These are phyloP conservation scores for Andrena bucephala DNA, from an alignment of 2,888 invertebrate genomes.

Conservation along the genomic window DNA sequence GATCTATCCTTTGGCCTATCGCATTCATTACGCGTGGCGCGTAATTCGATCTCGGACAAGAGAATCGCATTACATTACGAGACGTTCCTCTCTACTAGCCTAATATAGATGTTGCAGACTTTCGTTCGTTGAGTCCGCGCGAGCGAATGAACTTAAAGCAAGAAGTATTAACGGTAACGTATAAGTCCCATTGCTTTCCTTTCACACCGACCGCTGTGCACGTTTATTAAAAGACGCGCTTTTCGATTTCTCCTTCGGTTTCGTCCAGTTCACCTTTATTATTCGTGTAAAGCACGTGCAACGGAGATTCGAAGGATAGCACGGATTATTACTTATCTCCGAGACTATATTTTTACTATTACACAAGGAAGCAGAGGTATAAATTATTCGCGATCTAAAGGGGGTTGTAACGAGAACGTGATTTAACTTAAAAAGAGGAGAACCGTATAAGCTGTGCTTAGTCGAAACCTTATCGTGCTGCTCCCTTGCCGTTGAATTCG, in stretches of 20 bases:
- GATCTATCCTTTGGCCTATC: constrained; percentile 71
- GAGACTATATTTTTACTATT: constrained; percentile 53
- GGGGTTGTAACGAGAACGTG: constrained; percentile 14
- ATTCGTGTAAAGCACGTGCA: background rate
- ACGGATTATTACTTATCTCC: constrained; percentile 22
- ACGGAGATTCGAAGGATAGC: constrained; percentile 23
- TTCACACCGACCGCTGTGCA: constrained; percentile 4
- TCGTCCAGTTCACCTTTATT: constrained; percentile 13
- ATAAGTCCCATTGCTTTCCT: constrained; percentile 28
- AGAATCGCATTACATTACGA: constrained; percentile 54
- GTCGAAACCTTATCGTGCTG: constrained; percentile 32
- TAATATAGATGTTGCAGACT: constrained; percentile 59
- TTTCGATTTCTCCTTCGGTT: background rate
- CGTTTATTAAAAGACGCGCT: background rate
- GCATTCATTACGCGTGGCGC: constrained; percentile 50
- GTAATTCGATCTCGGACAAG: constrained; percentile 41
- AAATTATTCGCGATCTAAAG: constrained; percentile 32
- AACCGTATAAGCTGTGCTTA: constrained; percentile 24
- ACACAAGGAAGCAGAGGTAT: constrained; percentile 12
- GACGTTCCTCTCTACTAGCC: constrained; percentile 71
- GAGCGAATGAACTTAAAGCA: constrained; percentile 44
- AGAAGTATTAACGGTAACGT: constrained; percentile 59
- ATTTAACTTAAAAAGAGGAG: background rate
- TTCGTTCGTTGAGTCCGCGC: constrained; percentile 41
- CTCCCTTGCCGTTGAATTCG: constrained; percentile 37